Conservation (phyloP, 2,113 vertebrate genomes). For the Nanger granti region DNA sequence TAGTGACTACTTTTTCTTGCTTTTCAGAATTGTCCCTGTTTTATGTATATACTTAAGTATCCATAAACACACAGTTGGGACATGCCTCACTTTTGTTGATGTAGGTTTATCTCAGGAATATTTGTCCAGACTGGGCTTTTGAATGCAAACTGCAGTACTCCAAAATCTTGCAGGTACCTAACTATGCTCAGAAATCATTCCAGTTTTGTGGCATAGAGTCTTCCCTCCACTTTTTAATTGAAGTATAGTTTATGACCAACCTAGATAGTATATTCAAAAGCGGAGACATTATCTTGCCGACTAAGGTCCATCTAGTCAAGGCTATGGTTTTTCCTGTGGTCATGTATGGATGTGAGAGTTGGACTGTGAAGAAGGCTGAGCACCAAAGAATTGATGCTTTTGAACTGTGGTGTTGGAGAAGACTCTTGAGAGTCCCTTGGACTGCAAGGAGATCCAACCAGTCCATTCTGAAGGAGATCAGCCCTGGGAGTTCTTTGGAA, state of each 20-base stretch:
- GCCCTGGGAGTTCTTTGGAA: too few relatives aligned
- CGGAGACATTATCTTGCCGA: too few relatives aligned
- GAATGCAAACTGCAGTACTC: not conserved
- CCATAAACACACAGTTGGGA: not conserved
- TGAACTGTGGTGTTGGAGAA: too few relatives aligned
- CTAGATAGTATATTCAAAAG: too few relatives aligned
- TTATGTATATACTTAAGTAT: not conserved
- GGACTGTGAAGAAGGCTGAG: too few relatives aligned
- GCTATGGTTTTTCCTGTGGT: too few relatives aligned
- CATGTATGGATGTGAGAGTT: too few relatives aligned
- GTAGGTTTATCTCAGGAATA: not conserved
- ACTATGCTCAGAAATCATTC: not conserved
- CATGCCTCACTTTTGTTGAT: not conserved
- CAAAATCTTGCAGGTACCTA: not conserved
- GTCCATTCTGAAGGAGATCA: too few relatives aligned
- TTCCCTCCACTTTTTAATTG: not conserved
- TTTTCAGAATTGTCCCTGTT: not conserved
- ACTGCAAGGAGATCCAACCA: too few relatives aligned
- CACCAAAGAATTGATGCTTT: too few relatives aligned
- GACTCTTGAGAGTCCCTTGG: too few relatives aligned
- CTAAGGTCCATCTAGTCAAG: too few relatives aligned
- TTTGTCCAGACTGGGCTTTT: not conserved
- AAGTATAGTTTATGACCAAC: not conserved
- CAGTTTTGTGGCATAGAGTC: not conserved
- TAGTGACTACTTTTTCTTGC: not conserved